Base-by-base conservation (phyloP, 1,140 invertebrate genomes). In the Sweltsa coloradensis region DNA sequence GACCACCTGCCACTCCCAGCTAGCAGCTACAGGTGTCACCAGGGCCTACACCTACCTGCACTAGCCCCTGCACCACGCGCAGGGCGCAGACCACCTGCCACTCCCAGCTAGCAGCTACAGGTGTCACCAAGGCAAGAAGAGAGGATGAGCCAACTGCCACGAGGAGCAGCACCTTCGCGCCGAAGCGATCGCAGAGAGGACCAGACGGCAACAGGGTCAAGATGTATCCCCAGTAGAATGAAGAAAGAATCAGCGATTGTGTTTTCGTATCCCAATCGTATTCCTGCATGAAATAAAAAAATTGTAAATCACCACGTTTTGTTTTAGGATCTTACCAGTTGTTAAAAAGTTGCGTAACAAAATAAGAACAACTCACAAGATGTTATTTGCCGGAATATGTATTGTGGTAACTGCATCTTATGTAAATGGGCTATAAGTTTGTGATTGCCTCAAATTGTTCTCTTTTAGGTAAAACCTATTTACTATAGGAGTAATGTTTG, bases 31-130 rank as follows among this genome's bases (percentile, higher is more conserved):
- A n/a, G n/a, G n/a, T n/a, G n/a, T n/a, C n/a, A n/a, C n/a, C n/a
- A n/a, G n/a, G n/a, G n/a, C n/a, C n/a, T n/a, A n/a, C 3, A 45
- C 19, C 39, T 26, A 46, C 45, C 66, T 77, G 73, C 49, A 63
- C 67, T 0, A 92, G 58, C 0, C 90, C 89, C 62, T 85, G 79
- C 0, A 83, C 50, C 0, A 88, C 73, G 23, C 89, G 70, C 9
- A 78, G 66, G 54, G 62, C 60, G 58, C 71, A 72, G 43, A 84
- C 60, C 47, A 72, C 66, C 59, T 76, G 58, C 75, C 76, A 81
- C 11, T 72, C 76, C 2, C 76, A 62, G 57, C 53, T 34, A 0
- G 68, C 63, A 1, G 61, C 62, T 0, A 52, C 58, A 9, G 71
- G 73, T 40, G 59, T 71, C 21, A 69, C 52, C 34, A 72, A 54